Evolutionary conservation across 1,140 invertebrate species (phyloP).

Genomic region (Dermatophagoides farinae): DNA sequence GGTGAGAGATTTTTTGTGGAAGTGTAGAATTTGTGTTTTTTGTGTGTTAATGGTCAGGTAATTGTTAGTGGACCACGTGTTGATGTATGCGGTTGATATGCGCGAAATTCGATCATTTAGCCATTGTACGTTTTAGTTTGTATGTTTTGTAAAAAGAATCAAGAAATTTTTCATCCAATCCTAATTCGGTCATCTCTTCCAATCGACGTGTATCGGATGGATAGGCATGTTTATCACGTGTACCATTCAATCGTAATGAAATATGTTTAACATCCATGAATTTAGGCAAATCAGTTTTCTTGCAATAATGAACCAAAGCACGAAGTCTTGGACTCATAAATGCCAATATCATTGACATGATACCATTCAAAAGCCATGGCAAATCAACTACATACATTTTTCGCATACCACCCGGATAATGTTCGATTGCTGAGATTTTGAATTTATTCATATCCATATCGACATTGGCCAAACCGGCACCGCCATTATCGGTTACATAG

Average conservation of each 20-base stretch:
- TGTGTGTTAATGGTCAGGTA: too few relatives aligned
- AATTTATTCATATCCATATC: background rate
- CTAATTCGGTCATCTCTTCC: background rate
- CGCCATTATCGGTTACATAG: background rate
- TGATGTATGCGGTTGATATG: too few relatives aligned
- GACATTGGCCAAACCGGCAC: slow-evolving; percentile 1
- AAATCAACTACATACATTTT: background rate
- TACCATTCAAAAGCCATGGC: background rate
- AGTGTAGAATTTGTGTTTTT: too few relatives aligned
- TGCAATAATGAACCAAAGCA: background rate
- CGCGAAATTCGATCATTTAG: too few relatives aligned
- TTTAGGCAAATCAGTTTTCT: background rate
- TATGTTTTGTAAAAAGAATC: background rate
- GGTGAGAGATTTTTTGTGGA: too few relatives aligned
- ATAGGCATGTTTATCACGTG: background rate
- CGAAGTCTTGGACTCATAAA: background rate
- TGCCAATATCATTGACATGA: background rate
- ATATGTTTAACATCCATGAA: background rate
- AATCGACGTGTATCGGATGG: background rate
- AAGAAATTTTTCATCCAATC: background rate
- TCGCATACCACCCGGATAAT: background rate
- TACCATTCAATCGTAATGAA: background rate
- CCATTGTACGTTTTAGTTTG: background rate
- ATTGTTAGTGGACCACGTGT: too few relatives aligned
- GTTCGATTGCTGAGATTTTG: background rate